Conservation (phyloP, 2,113 vertebrate species). For the Felis chaus region DNA sequence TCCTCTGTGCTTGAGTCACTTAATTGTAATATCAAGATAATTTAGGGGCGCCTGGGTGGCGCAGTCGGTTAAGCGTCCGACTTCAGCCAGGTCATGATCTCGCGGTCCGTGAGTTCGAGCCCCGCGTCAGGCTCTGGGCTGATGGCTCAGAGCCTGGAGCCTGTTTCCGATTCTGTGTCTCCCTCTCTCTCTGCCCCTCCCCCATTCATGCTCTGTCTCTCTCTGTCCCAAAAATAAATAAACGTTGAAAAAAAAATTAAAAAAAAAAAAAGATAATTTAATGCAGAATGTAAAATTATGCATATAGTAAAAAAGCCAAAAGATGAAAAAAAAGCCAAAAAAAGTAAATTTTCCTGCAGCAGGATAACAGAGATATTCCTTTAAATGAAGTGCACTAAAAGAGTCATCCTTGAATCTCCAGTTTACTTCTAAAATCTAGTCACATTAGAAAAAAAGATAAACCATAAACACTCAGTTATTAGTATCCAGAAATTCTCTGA, state of each 20-base stretch:
- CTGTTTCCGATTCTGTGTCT: too few relatives aligned
- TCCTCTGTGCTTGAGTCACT: not conserved
- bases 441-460: not conserved
- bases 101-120: too few relatives aligned
- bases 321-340: too few relatives aligned
- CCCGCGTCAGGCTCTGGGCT: too few relatives aligned
- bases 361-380: slow-evolving; percentile 2
- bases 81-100: too few relatives aligned
- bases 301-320: not conserved
- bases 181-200: too few relatives aligned
- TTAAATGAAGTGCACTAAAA: not conserved
- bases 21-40: not conserved
- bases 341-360: not conserved
- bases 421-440: not conserved
- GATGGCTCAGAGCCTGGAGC: too few relatives aligned
- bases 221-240: too few relatives aligned
- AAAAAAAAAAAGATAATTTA: not conserved
- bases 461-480: not conserved
- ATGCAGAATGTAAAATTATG: not conserved
- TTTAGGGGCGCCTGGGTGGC: too few relatives aligned
- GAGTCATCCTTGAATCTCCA: not conserved
- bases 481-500: not conserved
- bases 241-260: too few relatives aligned
- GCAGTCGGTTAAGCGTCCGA: too few relatives aligned
- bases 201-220: too few relatives aligned